These are phyloP conservation scores for Silurus aristotelis DNA, from an alignment of 2,797 vertebrate species.

Conservation along the genomic window DNA sequence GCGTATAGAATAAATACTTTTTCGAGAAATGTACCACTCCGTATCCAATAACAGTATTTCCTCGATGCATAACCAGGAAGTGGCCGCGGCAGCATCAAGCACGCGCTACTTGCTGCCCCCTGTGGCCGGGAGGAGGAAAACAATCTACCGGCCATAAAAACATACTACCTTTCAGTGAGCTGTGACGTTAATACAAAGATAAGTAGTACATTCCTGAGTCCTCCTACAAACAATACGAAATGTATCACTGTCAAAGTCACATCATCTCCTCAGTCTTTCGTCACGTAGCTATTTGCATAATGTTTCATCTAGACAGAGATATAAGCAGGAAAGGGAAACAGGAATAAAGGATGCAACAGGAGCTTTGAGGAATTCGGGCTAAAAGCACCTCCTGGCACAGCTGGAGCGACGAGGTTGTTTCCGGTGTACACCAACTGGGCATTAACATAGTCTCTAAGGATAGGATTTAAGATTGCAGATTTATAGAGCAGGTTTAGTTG, in stretches of 20 bases:
- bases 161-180: not conserved
- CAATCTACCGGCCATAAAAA: not conserved
- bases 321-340: slow-evolving; percentile 74
- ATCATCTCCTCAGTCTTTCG: slow-evolving; percentile 42
- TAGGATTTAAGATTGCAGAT: slow-evolving; percentile 56
- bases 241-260: slow-evolving; percentile 31
- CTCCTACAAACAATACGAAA: slow-evolving; percentile 15
- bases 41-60: slow-evolving; percentile 20
- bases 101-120: slow-evolving; percentile 41
- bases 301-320: slow-evolving; percentile 69
- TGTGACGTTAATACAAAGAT: not conserved
- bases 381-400: slow-evolving; percentile 62
- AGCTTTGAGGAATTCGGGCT: slow-evolving; percentile 53
- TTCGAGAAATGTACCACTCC: not conserved
- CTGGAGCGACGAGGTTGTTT: slow-evolving; percentile 57
- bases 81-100: slow-evolving; percentile 49
- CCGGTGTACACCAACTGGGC: slow-evolving; percentile 61
- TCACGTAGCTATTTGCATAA: slow-evolving; percentile 27
- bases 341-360: slow-evolving; percentile 65
- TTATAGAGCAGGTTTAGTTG: slow-evolving; percentile 66
- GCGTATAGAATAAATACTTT: slow-evolving; percentile 9
- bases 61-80: slow-evolving; percentile 73
- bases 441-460: slow-evolving; percentile 64
- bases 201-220: not conserved
- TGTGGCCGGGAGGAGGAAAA: slow-evolving; percentile 49